Base-by-base conservation (phyloP, 2,888 invertebrate species). In the Chesias legatella region DNA sequence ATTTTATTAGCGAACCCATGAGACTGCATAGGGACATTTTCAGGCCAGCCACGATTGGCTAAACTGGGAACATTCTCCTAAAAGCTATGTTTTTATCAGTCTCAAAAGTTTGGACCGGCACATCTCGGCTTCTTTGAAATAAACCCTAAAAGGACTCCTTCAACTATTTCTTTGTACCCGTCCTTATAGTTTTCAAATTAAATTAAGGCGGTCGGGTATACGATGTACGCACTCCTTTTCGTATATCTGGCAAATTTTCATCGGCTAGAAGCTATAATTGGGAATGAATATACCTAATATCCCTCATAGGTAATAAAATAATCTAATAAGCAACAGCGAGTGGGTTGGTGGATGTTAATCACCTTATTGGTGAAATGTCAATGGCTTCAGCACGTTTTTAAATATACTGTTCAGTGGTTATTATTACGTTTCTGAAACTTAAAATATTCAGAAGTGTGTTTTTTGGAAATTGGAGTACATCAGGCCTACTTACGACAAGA, bases 131-230 rank as follows among this genome's bases (percentile, higher is more conserved):
- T 49, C 51, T 45, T 54, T 33, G 42, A 38, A 50, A 43, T 60
- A 59, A 53, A 56, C 51, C 50, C 56, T 55, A 48, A 47, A n/a
- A n/a, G n/a, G 51, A 60, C 60, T 63, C 46, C 41, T 53, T 42
- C 40, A 82, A 84, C 79, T 77, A 81, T 81, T 82, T 82, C 78
- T 78, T 79, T 78, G 76, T 68, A 55, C 64, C 56, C 58, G 50
- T 58, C 68, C 73, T 67, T 70, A 76, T 78, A 80, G 78, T 79
- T 81, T 75, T 68, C 68, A 73, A 78, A 79, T 79, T 76, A 76
- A 76, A 71, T 77, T 75, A 66, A 61, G 66, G 57, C 51, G 60
- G 56, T 56, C 51, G 54, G 60, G 58, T 52, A 54, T 35, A 47
- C 53, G 44, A 53, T 57, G 58, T 52, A 53, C 34, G 46, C 53